Evolutionary conservation across 2,888 invertebrate genomes (phyloP).

Genomic region (Cyaniris semiargus): DNA sequence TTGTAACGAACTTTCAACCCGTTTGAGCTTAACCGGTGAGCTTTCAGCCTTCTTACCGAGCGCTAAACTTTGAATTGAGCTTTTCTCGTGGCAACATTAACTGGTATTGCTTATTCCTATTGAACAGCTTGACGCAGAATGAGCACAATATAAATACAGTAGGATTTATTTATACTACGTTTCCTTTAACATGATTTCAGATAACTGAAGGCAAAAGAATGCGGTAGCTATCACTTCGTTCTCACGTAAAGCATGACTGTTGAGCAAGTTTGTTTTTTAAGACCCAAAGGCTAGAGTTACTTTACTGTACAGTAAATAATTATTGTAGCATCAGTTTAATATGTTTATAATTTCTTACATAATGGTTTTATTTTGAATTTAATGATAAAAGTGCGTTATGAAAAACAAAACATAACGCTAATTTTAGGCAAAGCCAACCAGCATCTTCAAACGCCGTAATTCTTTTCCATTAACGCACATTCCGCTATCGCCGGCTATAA

Average conservation of each 20-base stretch:
- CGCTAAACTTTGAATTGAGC: conserved; percentile 18
- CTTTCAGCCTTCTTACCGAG: conserved; percentile 23
- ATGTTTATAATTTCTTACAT: background rate
- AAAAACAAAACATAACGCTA: background rate
- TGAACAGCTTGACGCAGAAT: conserved; percentile 10
- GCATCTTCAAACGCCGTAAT: background rate
- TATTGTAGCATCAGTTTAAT: too few species aligned
- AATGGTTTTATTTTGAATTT: background rate
- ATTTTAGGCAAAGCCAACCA: background rate
- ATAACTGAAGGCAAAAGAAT: background rate
- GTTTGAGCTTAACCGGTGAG: conserved; percentile 26
- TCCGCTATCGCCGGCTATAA: conserved; percentile 36
- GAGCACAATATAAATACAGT: background rate
- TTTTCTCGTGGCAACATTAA: conserved; percentile 17
- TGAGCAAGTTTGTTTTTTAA: background rate
- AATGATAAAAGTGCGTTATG: background rate
- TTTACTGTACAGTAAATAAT: too few species aligned
- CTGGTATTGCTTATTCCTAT: background rate
- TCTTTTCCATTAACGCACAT: conserved; percentile 5
- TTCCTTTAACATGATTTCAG: background rate
- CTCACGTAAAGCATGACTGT: background rate
- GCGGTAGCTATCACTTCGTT: background rate
- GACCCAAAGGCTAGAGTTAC: background rate
- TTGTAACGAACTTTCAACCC: conserved; percentile 23
- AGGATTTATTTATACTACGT: background rate